phyloP scores from a whole-genome alignment of 1,140 invertebrate genomes.

The Diabrotica undecimpunctata region DNA sequence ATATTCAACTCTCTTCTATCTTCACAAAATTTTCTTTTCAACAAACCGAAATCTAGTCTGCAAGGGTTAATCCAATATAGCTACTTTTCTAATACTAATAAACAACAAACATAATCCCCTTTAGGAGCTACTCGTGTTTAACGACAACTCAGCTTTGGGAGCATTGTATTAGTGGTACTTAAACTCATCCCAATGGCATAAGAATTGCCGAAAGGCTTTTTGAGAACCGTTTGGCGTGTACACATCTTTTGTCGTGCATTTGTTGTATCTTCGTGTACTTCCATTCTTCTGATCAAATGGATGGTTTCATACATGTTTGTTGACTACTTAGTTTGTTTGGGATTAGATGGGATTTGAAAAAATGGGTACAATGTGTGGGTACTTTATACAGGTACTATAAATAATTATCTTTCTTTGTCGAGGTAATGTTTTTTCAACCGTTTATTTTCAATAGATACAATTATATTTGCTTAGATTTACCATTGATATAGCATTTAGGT shows the following conservation, averaged over 20 bases:
- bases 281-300: too few species aligned
- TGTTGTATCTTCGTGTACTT: too few species aligned
- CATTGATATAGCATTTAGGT: too few species aligned
- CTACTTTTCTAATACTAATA: constrained; percentile 14
- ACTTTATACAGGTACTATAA: constrained; percentile 2
- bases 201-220: background rate
- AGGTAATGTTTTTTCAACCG: too few species aligned
- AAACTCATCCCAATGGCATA: constrained; percentile 6
- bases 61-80: constrained; percentile 16
- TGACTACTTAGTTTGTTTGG: too few species aligned
- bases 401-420: background rate
- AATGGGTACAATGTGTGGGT: background rate
- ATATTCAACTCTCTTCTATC: too few species aligned
- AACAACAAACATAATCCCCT: constrained; percentile 10
- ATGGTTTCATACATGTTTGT: too few species aligned
- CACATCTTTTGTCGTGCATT: constrained; percentile 3
- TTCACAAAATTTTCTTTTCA: too few species aligned
- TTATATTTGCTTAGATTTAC: too few species aligned
- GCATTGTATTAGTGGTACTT: constrained; percentile 4
- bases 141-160: background rate
- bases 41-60: background rate
- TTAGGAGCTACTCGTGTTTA: constrained; percentile 7
- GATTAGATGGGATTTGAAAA: background rate
- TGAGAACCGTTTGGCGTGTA: constrained; percentile 5
- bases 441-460: too few species aligned